Percentiles rank a stretch among this genome's conserved stretches.
phyloP scores from a whole-genome alignment of 1,140 invertebrate species.

The Cydia fagiglandana region DNA sequence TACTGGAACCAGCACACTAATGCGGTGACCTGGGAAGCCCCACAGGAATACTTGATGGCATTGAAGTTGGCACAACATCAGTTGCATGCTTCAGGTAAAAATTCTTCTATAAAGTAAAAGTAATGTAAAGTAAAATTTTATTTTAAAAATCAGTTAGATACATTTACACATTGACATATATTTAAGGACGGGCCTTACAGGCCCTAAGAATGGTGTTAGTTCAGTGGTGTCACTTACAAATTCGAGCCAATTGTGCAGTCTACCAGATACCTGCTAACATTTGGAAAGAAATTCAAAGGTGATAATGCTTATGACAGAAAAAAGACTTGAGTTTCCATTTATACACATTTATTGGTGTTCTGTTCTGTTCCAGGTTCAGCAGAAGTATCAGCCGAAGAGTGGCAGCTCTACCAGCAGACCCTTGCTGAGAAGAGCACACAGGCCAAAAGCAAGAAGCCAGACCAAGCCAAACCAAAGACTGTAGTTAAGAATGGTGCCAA shows the following conservation, averaged over 20 bases:
- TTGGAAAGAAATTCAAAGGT: too few relatives aligned
- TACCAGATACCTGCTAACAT: too few relatives aligned
- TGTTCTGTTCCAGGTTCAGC: constrained; percentile 48
- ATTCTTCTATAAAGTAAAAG: background rate
- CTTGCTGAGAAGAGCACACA: constrained; percentile 66
- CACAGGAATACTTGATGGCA: constrained; percentile 69
- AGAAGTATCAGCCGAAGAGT: constrained; percentile 72
- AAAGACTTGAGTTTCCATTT: too few relatives aligned
- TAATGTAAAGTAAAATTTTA: too few relatives aligned
- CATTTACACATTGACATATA: too few relatives aligned
- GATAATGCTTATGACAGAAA: too few relatives aligned
- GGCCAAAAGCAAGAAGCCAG: constrained; percentile 39
- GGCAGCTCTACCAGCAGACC: constrained; percentile 70
- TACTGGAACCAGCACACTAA: constrained; percentile 78
- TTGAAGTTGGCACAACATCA: constrained; percentile 71
- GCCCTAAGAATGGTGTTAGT: too few relatives aligned
- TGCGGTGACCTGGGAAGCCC: constrained; percentile 76
- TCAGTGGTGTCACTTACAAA: too few relatives aligned
- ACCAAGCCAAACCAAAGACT: constrained; percentile 35
- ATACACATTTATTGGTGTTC: background rate
- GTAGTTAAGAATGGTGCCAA: constrained; percentile 39
- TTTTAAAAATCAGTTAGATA: too few relatives aligned
- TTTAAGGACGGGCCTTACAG: too few relatives aligned
- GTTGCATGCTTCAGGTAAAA: constrained; percentile 55
- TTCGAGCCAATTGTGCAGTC: too few relatives aligned